Base-by-base conservation (phyloP, 2,888 invertebrate species). In the Chaitophorus viminalis region DNA sequence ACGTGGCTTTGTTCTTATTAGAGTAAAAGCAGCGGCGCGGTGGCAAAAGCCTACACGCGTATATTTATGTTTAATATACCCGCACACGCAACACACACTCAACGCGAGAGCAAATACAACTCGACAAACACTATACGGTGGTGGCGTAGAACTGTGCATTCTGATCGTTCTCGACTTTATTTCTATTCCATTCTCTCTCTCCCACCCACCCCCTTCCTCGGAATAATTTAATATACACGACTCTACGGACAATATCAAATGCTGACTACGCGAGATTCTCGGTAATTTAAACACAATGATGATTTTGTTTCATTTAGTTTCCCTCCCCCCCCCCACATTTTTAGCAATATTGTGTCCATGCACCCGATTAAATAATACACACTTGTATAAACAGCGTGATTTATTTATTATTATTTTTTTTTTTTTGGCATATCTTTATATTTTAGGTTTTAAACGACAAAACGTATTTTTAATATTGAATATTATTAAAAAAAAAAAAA, bases 1-100 rank as follows among this genome's bases (percentile, higher is more conserved):
- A 70, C 70, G 29, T 52, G 82, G 31, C 82, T 70, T 82, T 70
- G 70, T 82, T 82, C 82, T 82, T 46, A 82, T 82, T 82, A 82
- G 70, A 82, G 82, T 82, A 82, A 82, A 82, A 82, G 82, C 70
- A 65, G 70, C 46, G 18, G 46, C 65, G 39, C 65, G 25, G 81
- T 39, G 36, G 18, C 36, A 1, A n/a, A 29, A 8, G n/a, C 33
- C 29, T 18, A 79, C 78, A 33, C 31, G 54, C 21, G 11, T 6
- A 31, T 5, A 11, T 21, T 18, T 33, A 78, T 54, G 33, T 65
- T n/a, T 78, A 60, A 39, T 60, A 21, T 6, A 5, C 25, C 0
- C 60, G 21, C 60, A 8, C 60, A 60, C 60, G 60, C 60, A 9
- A n/a, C 29, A 39, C 52, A 52, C 46, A 65, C 60, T 65, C 31